phyloP scores from a whole-genome alignment of 2,797 vertebrate genomes.

The Siniperca obscura region DNA sequence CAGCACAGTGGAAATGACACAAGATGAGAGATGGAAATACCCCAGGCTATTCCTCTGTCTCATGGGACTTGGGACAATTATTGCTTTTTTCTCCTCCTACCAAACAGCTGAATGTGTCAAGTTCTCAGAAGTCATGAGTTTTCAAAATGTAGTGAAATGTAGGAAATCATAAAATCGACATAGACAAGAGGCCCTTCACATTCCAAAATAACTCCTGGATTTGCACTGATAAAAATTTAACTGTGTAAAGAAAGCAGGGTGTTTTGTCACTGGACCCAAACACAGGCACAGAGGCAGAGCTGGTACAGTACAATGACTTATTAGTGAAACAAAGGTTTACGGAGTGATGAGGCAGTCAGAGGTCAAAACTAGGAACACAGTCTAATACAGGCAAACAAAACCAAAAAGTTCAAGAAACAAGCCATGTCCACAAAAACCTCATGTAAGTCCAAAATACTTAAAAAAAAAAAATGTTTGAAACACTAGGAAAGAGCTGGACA shows the following conservation, averaged over 20 bases:
- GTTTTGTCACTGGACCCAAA: too few species aligned
- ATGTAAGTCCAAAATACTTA: too few species aligned
- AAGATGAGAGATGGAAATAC: conserved; percentile 40
- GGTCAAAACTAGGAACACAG: too few species aligned
- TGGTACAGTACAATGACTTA: too few species aligned
- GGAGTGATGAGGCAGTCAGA: too few species aligned
- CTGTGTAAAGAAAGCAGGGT: neutral
- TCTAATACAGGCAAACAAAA: too few species aligned
- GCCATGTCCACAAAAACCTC: too few species aligned
- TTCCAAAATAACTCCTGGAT: neutral
- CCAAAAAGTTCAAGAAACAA: too few species aligned
- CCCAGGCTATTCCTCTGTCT: conserved; percentile 33
- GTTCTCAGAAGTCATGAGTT: conserved; percentile 9
- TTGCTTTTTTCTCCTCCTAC: neutral
- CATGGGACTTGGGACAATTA: conserved; percentile 19
- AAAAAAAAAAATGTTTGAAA: too few species aligned
- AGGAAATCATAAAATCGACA: neutral
- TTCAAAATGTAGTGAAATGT: neutral
- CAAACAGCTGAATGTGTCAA: conserved; percentile 24
- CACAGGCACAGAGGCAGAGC: too few species aligned
- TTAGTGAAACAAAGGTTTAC: too few species aligned
- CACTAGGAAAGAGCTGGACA: too few species aligned
- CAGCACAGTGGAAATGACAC: conserved; percentile 46
- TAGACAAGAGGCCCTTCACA: neutral
- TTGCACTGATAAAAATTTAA: neutral